Percentiles rank a stretch among this genome's conserved stretches.
phyloP scores from a whole-genome alignment of 2,113 vertebrate species.

The Gallinago paraguaiae region DNA sequence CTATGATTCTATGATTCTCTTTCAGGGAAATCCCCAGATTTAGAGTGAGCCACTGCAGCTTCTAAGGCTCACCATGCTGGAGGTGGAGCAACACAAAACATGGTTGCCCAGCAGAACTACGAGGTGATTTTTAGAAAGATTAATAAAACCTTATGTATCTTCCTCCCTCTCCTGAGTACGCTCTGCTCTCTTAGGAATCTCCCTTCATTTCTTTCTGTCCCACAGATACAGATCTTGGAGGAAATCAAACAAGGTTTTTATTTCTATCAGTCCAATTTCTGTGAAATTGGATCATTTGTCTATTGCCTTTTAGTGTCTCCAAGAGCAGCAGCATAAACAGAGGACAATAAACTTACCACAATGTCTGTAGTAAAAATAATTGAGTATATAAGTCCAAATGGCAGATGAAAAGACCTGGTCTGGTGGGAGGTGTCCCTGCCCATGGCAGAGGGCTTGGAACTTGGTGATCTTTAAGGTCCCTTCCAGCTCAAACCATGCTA shows the following conservation, averaged over 20 bases:
- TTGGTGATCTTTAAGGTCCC: too few relatives aligned
- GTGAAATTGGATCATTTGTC: background rate
- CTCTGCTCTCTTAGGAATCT: background rate
- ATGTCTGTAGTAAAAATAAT: background rate
- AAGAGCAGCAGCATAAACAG: background rate
- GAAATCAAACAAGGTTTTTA: background rate
- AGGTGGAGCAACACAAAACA: background rate
- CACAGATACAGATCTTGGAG: fast-evolving
- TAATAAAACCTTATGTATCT: background rate
- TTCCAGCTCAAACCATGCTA: too few relatives aligned
- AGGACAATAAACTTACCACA: background rate
- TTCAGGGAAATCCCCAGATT: background rate
- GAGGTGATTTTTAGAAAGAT: background rate
- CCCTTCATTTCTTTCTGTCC: background rate
- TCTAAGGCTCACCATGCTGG: background rate
- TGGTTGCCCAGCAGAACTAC: background rate
- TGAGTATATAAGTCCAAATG: background rate
- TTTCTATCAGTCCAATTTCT: background rate
- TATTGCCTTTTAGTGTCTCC: background rate
- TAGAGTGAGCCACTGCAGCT: background rate
- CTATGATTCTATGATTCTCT: background rate
- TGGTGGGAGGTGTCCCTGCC: too few relatives aligned
- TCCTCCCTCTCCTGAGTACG: background rate
- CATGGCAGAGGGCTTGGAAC: too few relatives aligned
- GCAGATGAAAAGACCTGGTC: background rate